Evolutionary conservation across 2,113 vertebrate species (phyloP), one percentile per base, ranked within the genome.

Genomic region (Alligator mississippiensis): DNA sequence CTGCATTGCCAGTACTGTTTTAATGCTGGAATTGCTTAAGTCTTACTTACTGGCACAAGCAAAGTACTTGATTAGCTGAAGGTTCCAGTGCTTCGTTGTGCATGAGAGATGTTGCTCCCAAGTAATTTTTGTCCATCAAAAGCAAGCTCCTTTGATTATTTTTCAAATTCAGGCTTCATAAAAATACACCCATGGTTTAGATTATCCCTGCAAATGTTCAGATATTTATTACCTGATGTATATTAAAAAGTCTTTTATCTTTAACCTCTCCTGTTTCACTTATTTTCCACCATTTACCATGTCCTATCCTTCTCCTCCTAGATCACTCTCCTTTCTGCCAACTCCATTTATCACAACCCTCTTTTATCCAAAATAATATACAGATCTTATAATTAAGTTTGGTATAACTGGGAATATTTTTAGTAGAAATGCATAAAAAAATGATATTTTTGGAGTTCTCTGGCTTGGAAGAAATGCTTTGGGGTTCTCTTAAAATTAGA

Each of bases 381-480:
- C 47, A 34, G 68, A 24, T 34, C 68, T 72, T 34, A 38, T 24
- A 72, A 72, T 72, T 21, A 22, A 4, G 68, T 72, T 72, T 72
- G 68, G 30, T 19, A 38, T 38, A 72, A 38, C 21, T 5, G 11
- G 68, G 21, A 13, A 12, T 24, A 47, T 47, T 47, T 7, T 47
- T 9, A 47, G 47, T 47, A 47, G 47, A 47, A 47, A 47, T 8
- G 47, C 47, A 47, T 47, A 47, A 47, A 47, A 47, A 47, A 47
- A 47, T 47, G 2, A 47, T 47, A 47, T 47, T 47, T 47, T 8
- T 7, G 47, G 47, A 61, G 13, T 72, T 76, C 54, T 6, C 78
- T 68, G 63, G 61, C 30, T 95, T 25, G 89, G 94, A 95, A 94
- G 77, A 79, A 82, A 93, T 94, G 82, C 72, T 90, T 94, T 90